Conservation (phyloP, 2,797 vertebrate species). For the Ara ararauna region DNA sequence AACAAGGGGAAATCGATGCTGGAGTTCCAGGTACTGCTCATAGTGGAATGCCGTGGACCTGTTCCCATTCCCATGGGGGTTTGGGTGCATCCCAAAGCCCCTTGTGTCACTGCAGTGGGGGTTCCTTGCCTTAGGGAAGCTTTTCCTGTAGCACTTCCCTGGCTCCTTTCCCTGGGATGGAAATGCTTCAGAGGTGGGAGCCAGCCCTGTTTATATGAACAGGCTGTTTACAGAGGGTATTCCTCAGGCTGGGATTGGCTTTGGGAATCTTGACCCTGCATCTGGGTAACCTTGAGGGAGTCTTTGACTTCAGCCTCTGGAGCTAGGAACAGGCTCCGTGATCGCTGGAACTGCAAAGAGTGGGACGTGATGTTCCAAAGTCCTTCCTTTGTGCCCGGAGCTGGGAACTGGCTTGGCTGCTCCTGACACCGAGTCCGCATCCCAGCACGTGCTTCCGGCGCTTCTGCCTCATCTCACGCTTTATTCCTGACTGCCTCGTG, state of each 20-base stretch:
- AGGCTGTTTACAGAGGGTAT: background rate
- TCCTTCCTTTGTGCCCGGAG: background rate
- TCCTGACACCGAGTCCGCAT: accelerated
- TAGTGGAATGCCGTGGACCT: background rate
- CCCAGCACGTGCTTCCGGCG: background rate
- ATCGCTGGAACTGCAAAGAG: background rate
- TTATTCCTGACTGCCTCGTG: background rate
- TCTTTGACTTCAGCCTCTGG: background rate
- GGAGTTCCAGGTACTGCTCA: conserved; percentile 90
- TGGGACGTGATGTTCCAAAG: accelerated
- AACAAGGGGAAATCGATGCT: conserved; percentile 99
- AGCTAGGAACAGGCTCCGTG: accelerated
- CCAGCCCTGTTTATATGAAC: background rate
- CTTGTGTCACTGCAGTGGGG: background rate
- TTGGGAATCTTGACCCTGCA: background rate
- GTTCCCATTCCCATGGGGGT: background rate
- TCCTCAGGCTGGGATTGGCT: background rate
- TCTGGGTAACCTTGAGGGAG: background rate
- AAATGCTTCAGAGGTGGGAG: background rate
- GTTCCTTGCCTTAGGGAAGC: background rate
- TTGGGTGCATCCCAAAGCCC: background rate
- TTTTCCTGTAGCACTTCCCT: background rate
- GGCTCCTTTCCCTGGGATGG: background rate
- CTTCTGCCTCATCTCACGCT: background rate
- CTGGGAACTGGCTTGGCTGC: background rate